Percentiles rank a stretch among this genome's conserved stretches.
phyloP scores from a whole-genome alignment of 2,113 vertebrate species.

The Penelope pileata region DNA sequence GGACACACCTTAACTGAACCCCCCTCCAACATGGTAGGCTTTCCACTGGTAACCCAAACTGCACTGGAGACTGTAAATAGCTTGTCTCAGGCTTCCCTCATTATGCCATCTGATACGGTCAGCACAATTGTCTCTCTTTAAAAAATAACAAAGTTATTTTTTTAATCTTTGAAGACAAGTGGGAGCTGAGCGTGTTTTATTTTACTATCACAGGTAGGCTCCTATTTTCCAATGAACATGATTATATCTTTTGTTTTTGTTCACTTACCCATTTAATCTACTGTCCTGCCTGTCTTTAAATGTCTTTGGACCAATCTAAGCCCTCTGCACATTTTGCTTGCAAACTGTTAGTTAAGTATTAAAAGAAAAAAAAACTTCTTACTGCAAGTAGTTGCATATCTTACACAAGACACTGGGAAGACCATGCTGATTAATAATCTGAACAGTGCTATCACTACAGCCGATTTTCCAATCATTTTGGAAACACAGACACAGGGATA shows the following conservation, averaged over 20 bases:
- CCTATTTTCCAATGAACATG: background rate
- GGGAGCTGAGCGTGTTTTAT: background rate
- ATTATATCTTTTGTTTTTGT: background rate
- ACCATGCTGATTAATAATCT: background rate
- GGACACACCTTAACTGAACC: background rate
- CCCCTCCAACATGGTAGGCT: background rate
- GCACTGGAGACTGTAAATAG: background rate
- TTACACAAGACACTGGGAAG: background rate
- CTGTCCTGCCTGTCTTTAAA: background rate
- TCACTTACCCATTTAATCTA: background rate
- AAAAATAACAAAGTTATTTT: background rate
- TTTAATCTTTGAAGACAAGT: background rate
- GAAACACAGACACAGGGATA: background rate
- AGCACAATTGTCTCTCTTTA: background rate
- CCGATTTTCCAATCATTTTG: background rate
- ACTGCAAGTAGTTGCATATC: background rate
- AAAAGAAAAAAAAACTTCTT: background rate
- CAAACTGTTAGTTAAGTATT: background rate
- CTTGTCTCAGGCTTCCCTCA: background rate
- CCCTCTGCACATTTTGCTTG: background rate
- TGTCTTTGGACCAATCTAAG: background rate
- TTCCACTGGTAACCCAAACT: background rate
- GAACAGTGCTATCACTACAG: background rate
- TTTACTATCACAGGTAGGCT: background rate
- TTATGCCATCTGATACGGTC: background rate